Evolutionary conservation across 2,113 vertebrate genomes (phyloP), one percentile per base, ranked within the genome.

Genomic region (Xyliphius kryptos): DNA sequence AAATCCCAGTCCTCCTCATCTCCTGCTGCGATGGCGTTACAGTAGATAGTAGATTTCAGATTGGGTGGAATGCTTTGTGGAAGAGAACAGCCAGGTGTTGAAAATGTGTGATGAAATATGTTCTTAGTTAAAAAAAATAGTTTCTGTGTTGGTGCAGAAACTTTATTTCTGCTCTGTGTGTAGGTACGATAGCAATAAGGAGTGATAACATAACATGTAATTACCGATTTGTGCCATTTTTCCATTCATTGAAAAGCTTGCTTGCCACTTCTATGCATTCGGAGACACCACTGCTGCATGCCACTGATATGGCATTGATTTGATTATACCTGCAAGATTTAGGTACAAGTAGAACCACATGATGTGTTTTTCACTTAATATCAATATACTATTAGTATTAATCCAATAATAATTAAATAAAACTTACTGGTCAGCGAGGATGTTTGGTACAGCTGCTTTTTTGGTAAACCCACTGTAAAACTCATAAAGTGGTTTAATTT

Each of bases 1-100:
- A 95, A 97, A 12, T 92, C 2, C 96, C 96, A 99, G 68, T 91
- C 88, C 0, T 13, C 6, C 52, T 76, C 72, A 0, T 84, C 85
- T 0, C 92, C 95, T 0, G 66, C 69, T 36, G 91, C 83, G 6
- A 98, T 72, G 0, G 88, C 91, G 1, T 81, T 87, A 87, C 96
- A 97, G 83, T 93, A 97, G 73, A 98, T 77, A 6, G 75, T 21
- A 1, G 83, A 81, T 48, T 89, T 88, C 74, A 99, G 78, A 72
- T 95, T 48, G 83, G 69, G 17, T 82, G 68, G 74, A 48, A 98
- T 92, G 26, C 26, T 32, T n/a, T n/a, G n/a, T n/a, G n/a, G n/a
- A n/a, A n/a, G n/a, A n/a, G n/a, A n/a, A n/a, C n/a, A n/a, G n/a
- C n/a, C n/a, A n/a, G n/a, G n/a, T n/a, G n/a, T n/a, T n/a, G n/a